phyloP scores from a whole-genome alignment of 1,140 invertebrate genomes.

The Babylonia areolata region DNA sequence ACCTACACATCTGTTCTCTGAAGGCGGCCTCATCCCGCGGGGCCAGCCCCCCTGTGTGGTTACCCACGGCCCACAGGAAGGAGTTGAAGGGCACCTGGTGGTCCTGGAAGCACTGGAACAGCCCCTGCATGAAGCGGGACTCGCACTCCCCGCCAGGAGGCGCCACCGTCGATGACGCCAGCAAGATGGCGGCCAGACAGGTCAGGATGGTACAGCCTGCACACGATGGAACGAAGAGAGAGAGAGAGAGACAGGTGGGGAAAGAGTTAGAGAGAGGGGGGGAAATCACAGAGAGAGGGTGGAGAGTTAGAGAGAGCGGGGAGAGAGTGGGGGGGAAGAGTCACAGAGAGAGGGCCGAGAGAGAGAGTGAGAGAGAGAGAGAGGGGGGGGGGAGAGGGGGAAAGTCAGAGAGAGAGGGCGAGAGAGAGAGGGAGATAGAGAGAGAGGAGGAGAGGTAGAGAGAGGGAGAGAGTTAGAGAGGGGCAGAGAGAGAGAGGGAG shows the following conservation, averaged over 20 bases:
- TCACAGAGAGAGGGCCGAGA: no score
- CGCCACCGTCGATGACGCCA: not conserved
- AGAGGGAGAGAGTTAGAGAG: no score
- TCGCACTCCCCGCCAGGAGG: slow-evolving; percentile 26
- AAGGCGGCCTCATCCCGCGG: not conserved
- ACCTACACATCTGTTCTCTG: slow-evolving; percentile 25
- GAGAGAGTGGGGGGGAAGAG: no score
- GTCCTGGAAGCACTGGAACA: not conserved
- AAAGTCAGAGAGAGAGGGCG: no score
- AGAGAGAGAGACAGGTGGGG: not conserved
- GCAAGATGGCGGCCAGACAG: not conserved
- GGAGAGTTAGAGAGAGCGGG: no score
- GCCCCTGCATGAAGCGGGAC: not conserved
- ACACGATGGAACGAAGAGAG: not conserved
- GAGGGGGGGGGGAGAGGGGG: no score
- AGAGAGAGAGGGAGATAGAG: no score
- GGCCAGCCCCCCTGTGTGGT: not conserved
- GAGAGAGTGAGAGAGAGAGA: no score
- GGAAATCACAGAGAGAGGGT: no score
- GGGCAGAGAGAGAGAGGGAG: no score
- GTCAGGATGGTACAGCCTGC: not conserved
- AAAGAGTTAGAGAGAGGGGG: no score
- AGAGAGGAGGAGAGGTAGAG: no score
- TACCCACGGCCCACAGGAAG: slow-evolving; percentile 24
- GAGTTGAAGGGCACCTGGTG: slow-evolving; percentile 12